Base-by-base conservation (phyloP, 2,797 vertebrate species). In the Acanthurus leucopareius region DNA sequence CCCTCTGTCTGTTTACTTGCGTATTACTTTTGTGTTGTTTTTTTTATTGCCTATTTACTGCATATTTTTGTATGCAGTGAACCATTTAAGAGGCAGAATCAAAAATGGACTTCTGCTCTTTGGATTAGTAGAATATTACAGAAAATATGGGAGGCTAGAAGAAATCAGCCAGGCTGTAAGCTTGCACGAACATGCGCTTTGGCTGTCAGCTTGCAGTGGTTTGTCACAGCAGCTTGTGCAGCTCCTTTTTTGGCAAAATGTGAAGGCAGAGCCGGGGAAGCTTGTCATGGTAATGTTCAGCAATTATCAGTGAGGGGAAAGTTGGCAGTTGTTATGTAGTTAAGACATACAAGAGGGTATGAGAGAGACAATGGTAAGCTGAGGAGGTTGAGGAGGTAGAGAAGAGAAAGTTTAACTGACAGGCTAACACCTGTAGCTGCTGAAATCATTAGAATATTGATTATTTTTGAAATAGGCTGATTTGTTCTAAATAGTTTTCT, bases 221-320 rank as follows among this genome's bases (percentile, higher is more conserved):
- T 79, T 73, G 76, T 87, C 80, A 54, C 81, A 52, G 84, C 82
- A 53, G 66, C 83, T 67, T 56, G 56, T 44, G 57, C 82, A 89
- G 83, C 88, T 89, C 89, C 90, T 91, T 91, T 91, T 92, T 90
- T 89, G 89, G 92, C 80, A 44, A 89, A 89, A 82, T 48, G 51
- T 69, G 68, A 76, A 80, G 82, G 56, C 62, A 8, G 65, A 63
- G 80, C 69, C 0, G 35, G 57, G 62, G 77, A 75, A 66, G 83
- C 86, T 83, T 59, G 70, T 82, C 72, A 80, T 52, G 73, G 78
- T 80, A 65, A 68, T 66, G 84, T 79, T 83, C 69, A 74, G 69
- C 77, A 85, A 75, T 89, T 80, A 85, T 80, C 72, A 66, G 79
- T 9, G 44, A 53, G 54, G 75, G 80, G 74, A 79, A 75, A 82